Percentiles rank a stretch among this genome's conserved stretches.
Evolutionary conservation across 1,140 invertebrate species (phyloP).

Genomic region (Papilio helenus): DNA sequence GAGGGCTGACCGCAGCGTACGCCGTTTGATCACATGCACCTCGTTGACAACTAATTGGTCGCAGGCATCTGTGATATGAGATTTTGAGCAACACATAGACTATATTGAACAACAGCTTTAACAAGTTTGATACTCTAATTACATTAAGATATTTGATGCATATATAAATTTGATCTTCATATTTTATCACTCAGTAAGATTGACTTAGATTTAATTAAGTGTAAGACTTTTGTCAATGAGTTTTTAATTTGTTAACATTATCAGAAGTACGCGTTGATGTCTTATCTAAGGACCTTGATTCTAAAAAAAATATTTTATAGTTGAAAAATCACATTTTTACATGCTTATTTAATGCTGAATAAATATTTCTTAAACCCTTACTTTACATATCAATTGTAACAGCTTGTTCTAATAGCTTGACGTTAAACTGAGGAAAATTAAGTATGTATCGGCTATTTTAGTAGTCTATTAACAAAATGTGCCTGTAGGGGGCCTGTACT

Average conservation of each 20-base stretch:
- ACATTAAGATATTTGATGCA: too few species aligned
- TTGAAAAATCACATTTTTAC: background rate
- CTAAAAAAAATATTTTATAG: too few species aligned
- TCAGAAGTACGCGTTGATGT: background rate
- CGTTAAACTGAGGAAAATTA: background rate
- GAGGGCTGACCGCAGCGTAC: background rate
- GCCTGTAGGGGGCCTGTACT: constrained; percentile 64
- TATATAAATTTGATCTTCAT: background rate
- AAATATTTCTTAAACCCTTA: too few species aligned
- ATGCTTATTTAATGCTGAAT: background rate
- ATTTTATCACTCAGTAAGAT: background rate
- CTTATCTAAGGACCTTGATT: background rate
- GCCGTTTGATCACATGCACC: constrained; percentile 7
- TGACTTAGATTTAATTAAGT: too few species aligned
- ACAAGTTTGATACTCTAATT: background rate
- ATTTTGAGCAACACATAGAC: constrained; percentile 6
- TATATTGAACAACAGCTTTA: background rate
- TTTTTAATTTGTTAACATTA: background rate
- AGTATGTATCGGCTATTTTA: constrained; percentile 40
- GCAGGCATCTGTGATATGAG: constrained; percentile 4
- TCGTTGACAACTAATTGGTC: constrained; percentile 20
- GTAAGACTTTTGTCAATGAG: background rate
- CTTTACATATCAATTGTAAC: background rate
- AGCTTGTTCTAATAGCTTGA: too few species aligned
- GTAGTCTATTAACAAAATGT: constrained; percentile 73